Base-by-base conservation (phyloP, 2,113 vertebrate species). In the Platichthys stellatus region DNA sequence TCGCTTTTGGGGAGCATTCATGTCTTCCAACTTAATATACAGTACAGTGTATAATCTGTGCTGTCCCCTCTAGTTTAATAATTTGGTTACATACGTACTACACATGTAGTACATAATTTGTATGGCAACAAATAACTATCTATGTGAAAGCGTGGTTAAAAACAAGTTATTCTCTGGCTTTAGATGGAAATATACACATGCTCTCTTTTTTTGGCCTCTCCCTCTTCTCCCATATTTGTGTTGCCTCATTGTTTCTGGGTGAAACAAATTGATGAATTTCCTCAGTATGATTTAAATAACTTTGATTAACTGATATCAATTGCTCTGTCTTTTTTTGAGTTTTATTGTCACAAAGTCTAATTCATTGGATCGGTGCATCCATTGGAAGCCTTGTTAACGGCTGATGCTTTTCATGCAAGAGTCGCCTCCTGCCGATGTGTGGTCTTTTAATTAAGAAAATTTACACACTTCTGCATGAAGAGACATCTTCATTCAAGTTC, bases 391-490 rank as follows among this genome's bases (percentile, higher is more conserved):
- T 87, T 77, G 78, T 83, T 76, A 82, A 81, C 57, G 58, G 59
- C 66, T 57, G 77, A 80, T 88, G 75, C 72, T 90, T 61, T 81
- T 82, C 76, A 72, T 77, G 74, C 79, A 70, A 69, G 76, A 68
- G 76, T 78, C 53, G 15, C 56, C 65, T 68, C 72, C 38, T 69
- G 61, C 56, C 76, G 58, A 76, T 60, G 72, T 72, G 74, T 64
- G 67, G 56, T 74, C 45, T 69, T 15, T 13, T 58, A 85, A 70
- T 59, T 79, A 75, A 77, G 74, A 78, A 72, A 68, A 82, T 72
- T 2, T 21, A 10, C 72, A 62, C 24, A 64, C 66, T 81, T 80
- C 58, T 85, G 82, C 86, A 90, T 75, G 84, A 90, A 84, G 82
- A 86, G 81, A 76, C 78, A 71, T 82, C 72, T 54, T 78, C n/a